phyloP scores from a whole-genome alignment of 2,888 invertebrate species.

The Petrolisthes cinctipes region DNA sequence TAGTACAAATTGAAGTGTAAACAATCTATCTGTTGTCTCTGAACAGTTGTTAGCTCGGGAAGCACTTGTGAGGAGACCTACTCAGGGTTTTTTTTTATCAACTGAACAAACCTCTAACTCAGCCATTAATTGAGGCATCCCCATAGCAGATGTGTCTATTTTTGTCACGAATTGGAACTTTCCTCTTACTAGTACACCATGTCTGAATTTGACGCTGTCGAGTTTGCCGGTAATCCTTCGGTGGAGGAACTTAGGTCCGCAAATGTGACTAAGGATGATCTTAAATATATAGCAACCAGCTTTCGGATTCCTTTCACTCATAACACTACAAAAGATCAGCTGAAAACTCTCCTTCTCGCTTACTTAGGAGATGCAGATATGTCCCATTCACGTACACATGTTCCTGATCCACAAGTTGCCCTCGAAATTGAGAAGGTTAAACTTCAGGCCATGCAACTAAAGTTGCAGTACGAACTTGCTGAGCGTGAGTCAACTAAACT shows the following conservation, averaged over 20 bases:
- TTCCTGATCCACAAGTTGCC: neutral
- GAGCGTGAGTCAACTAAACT: neutral
- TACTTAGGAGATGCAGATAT: neutral
- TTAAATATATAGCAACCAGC: constrained; percentile 7
- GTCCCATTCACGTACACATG: neutral
- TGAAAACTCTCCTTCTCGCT: neutral
- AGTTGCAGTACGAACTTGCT: constrained; percentile 22
- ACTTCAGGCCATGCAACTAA: neutral
- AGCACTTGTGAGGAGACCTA: no score
- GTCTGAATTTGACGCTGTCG: neutral
- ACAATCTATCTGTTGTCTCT: no score
- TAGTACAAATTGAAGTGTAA: no score
- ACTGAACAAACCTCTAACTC: no score
- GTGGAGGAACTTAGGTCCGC: constrained; percentile 5
- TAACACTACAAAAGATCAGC: neutral
- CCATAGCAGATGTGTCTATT: no score
- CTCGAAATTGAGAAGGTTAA: constrained; percentile 20
- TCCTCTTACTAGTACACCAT: neutral
- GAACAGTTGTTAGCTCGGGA: no score
- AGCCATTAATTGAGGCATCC: no score
- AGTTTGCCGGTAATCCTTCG: constrained; percentile 17
- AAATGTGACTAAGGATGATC: neutral
- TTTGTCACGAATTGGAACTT: neutral
- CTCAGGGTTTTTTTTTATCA: no score
- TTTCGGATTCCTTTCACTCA: neutral